Evolutionary conservation across 2,797 vertebrate genomes (phyloP).

Genomic region (Parambassis ranga): DNA sequence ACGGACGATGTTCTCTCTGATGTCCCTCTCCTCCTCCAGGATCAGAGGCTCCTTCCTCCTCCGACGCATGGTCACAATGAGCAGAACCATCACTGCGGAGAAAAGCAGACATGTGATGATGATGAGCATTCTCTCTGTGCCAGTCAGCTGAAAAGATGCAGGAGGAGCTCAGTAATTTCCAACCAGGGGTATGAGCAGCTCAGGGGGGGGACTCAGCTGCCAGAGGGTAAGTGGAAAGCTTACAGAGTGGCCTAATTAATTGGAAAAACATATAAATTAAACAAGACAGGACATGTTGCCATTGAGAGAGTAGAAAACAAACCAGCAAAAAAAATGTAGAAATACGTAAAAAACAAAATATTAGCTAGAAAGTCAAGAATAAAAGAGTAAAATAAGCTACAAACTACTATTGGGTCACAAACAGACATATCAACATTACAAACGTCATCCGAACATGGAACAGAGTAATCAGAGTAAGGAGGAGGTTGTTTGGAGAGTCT

Average conservation of each 20-base stretch:
- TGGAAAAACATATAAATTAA: no score
- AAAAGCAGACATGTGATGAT: conserved; percentile 1
- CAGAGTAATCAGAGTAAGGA: no score
- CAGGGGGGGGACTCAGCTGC: background rate
- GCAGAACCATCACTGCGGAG: conserved; percentile 82
- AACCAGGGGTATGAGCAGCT: background rate
- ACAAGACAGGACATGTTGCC: background rate
- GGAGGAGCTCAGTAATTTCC: background rate
- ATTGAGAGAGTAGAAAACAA: background rate
- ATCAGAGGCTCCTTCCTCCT: conserved; percentile 92
- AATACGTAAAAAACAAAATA: no score
- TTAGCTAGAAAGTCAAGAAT: background rate
- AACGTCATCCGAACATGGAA: no score
- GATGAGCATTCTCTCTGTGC: background rate
- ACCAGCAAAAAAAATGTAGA: no score
- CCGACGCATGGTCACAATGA: conserved; percentile 90
- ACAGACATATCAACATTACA: no score
- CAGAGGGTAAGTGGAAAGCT: background rate
- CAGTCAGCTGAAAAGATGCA: background rate
- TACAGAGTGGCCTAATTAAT: no score
- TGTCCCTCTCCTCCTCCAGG: conserved; percentile 92
- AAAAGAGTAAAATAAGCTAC: no score
- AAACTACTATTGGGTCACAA: no score
- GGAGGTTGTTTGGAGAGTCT: no score
- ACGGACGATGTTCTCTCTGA: conserved; percentile 94